Percentiles rank a stretch among this genome's conserved stretches.
These are phyloP conservation scores for Passerina amoena DNA, from an alignment of 2,113 vertebrate genomes.

Conservation along the genomic window DNA sequence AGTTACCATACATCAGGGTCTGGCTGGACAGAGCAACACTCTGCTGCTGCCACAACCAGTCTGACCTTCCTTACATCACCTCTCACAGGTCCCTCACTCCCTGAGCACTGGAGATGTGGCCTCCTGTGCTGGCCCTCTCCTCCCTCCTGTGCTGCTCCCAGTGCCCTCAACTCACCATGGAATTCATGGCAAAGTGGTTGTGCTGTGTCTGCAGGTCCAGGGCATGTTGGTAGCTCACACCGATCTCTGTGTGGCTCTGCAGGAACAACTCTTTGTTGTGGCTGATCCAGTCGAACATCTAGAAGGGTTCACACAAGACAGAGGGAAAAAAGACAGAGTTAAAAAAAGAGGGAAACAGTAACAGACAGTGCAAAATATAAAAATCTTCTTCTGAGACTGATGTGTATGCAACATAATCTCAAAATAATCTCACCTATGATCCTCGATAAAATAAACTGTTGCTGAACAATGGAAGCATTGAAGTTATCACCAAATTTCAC, in stretches of 20 bases:
- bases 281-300: slow-evolving; percentile 99
- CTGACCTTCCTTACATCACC: not conserved
- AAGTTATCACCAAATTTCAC: not conserved
- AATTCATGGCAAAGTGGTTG: slow-evolving; percentile 99
- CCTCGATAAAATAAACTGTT: not conserved
- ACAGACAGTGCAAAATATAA: not conserved
- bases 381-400: not conserved
- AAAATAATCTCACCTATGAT: not conserved
- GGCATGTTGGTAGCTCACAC: slow-evolving; percentile 93
- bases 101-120: not conserved
- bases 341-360: not conserved
- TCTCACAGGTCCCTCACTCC: not conserved
- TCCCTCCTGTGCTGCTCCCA: not conserved
- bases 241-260: slow-evolving; percentile 96
- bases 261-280: slow-evolving; percentile 98
- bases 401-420: not conserved
- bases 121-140: not conserved
- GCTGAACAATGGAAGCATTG: not conserved
- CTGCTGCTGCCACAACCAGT: not conserved
- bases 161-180: slow-evolving; percentile 83
- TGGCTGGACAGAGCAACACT: not conserved
- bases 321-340: not conserved
- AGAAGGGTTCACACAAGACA: not conserved
- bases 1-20: not conserved
- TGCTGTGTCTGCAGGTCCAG: slow-evolving; percentile 97